Conservation (phyloP, 2,113 vertebrate genomes). For the Capreolus pygargus region DNA sequence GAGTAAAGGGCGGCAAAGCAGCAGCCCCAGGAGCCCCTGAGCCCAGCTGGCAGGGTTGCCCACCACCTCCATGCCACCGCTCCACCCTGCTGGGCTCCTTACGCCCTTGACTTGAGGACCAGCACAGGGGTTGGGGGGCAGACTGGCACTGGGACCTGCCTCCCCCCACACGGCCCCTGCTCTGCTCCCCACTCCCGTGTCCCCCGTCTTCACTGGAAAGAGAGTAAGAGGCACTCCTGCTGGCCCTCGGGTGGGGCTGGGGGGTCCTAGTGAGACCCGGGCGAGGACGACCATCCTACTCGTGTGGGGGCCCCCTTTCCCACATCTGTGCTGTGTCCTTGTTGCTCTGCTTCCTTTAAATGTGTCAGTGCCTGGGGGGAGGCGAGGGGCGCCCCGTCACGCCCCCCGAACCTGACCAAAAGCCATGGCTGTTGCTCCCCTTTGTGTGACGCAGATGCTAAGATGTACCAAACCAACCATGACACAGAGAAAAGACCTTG, state of each 20-base stretch:
- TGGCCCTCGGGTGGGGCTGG: not conserved
- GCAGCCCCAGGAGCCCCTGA: not conserved
- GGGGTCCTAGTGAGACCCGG: not conserved
- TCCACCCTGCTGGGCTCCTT: not conserved
- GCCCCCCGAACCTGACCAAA: conserved; percentile 73
- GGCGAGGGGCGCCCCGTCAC: conserved; percentile 22
- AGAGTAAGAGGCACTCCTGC: not conserved
- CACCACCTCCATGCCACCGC: not conserved
- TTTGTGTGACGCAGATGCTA: conserved; percentile 74
- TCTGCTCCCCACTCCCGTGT: not conserved
- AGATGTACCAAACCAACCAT: conserved; percentile 71
- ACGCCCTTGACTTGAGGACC: not conserved
- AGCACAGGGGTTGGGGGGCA: not conserved
- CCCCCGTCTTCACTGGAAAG: not conserved
- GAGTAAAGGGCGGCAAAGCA: not conserved
- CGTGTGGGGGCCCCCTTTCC: not conserved
- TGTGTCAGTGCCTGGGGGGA: conserved; percentile 75
- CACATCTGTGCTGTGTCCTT: conserved; percentile 59
- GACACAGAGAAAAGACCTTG: conserved; percentile 69
- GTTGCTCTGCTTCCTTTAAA: conserved; percentile 74
- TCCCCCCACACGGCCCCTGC: rapidly evolving
- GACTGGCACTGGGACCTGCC: not conserved
- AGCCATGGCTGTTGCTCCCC: conserved; percentile 76
- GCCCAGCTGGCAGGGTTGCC: not conserved
- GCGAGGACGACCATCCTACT: conserved; percentile 58